Conservation (phyloP, 2,113 vertebrate genomes). For the Casuarius casuarius region DNA sequence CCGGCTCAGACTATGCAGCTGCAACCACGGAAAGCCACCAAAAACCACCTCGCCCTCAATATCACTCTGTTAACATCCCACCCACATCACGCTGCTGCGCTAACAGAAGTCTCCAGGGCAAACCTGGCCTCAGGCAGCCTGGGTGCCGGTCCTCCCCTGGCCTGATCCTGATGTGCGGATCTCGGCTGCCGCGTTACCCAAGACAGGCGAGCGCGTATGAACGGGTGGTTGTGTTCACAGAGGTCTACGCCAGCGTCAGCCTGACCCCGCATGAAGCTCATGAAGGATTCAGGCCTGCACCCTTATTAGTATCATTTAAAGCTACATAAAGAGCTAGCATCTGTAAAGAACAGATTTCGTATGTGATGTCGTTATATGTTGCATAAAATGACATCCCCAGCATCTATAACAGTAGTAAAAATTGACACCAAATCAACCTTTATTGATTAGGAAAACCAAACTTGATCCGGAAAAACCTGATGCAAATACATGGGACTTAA, state of each 20-base stretch:
- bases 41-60: background rate
- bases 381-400: background rate
- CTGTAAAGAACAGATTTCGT: background rate
- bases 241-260: background rate
- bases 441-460: background rate
- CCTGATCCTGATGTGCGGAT: accelerated
- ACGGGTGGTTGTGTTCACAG: background rate
- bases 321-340: background rate
- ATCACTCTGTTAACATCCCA: background rate
- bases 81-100: background rate
- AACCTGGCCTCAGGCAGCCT: background rate
- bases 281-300: background rate
- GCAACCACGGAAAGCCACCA: background rate
- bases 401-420: background rate
- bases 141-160: background rate
- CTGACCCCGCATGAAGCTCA: accelerated
- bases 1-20: background rate
- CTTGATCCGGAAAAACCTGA: background rate
- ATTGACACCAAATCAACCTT: background rate
- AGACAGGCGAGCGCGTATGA: background rate
- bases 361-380: background rate
- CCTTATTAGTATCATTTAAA: background rate
- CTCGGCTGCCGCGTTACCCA: background rate
- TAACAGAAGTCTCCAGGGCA: background rate
- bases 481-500: background rate